Percentiles rank a stretch among this genome's conserved stretches.
phyloP scores from a whole-genome alignment of 2,797 vertebrate genomes.

The Carduelis carduelis region DNA sequence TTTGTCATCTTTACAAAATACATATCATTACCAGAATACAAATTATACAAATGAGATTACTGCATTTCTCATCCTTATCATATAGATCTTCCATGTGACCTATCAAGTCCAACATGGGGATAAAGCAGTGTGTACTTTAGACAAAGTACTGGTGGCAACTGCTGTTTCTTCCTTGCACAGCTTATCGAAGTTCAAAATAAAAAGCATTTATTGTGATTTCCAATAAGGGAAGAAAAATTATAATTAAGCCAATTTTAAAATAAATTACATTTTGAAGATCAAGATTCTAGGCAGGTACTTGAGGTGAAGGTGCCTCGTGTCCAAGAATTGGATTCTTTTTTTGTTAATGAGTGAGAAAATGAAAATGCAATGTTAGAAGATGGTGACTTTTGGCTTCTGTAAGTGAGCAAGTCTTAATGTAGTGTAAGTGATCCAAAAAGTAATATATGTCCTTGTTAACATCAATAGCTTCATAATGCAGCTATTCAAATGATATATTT shows the following conservation, averaged over 20 bases:
- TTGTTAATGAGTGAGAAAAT: neutral
- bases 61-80: neutral
- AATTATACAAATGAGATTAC: neutral
- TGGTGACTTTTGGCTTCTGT: neutral
- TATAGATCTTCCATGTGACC: neutral
- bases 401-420: neutral
- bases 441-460: neutral
- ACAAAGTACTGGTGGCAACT: neutral
- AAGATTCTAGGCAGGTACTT: neutral
- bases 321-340: neutral
- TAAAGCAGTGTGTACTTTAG: neutral
- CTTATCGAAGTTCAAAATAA: neutral
- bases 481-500: neutral
- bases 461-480: neutral
- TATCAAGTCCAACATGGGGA: neutral
- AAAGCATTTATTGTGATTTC: neutral
- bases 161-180: neutral
- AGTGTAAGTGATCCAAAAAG: neutral
- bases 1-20: conserved; percentile 1
- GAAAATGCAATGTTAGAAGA: neutral
- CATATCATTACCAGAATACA: neutral
- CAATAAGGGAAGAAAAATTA: neutral
- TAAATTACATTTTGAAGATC: neutral
- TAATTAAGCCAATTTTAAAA: neutral
- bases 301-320: neutral